phyloP scores from a whole-genome alignment of 2,888 invertebrate species.

The Bembecia ichneumoniformis region DNA sequence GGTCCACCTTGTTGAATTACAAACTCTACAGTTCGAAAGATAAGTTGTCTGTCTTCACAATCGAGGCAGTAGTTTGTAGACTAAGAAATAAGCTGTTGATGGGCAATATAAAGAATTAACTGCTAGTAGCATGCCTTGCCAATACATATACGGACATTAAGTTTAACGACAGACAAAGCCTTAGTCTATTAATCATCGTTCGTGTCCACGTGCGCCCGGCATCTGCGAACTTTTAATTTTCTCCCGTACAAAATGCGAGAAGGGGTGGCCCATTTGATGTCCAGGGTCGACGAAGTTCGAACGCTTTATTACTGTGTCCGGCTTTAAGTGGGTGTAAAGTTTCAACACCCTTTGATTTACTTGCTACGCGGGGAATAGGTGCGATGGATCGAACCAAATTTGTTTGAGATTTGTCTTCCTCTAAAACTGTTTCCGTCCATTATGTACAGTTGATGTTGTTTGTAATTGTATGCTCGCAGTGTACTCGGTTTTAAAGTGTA shows the following conservation, averaged over 20 bases:
- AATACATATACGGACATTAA: background rate
- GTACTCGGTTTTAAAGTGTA: conserved; percentile 1
- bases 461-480: conserved; percentile 3
- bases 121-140: background rate
- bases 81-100: conserved; percentile 17
- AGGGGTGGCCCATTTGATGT: conserved; percentile 45
- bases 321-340: conserved; percentile 73
- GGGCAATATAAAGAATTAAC: background rate
- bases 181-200: conserved; percentile 14
- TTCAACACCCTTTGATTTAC: conserved; percentile 74
- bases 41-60: conserved; percentile 28
- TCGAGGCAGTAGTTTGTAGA: conserved; percentile 34
- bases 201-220: conserved; percentile 24
- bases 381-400: conserved; percentile 45
- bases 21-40: conserved; percentile 20
- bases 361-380: conserved; percentile 60
- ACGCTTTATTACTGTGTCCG: conserved; percentile 73
- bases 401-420: conserved; percentile 49
- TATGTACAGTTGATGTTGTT: conserved; percentile 28
- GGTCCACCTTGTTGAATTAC: conserved; percentile 24
- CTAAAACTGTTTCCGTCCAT: conserved; percentile 29
- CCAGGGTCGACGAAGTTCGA: conserved; percentile 62
- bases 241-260: conserved; percentile 52
- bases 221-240: conserved; percentile 63
- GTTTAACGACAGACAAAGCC: conserved; percentile 6